Evolutionary conservation across 2,797 vertebrate species (phyloP).

Genomic region (Lepidocolaptes lacrymiger): DNA sequence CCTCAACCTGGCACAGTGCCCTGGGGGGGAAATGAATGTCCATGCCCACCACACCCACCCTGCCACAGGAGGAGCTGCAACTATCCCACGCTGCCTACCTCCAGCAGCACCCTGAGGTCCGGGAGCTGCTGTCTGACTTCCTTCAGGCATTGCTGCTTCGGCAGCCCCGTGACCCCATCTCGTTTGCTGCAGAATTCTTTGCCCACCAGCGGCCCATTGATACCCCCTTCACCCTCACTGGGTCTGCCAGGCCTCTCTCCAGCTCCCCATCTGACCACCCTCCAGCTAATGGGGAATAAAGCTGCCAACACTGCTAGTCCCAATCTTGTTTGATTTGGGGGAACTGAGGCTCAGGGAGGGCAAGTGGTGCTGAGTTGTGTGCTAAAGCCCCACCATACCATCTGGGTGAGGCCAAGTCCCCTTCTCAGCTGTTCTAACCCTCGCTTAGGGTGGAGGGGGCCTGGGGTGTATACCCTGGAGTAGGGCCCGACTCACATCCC

Average conservation of each 20-base stretch:
- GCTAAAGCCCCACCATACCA: too few species aligned
- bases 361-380: background rate
- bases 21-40: accelerated
- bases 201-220: background rate
- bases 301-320: background rate
- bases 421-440: background rate
- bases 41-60: background rate
- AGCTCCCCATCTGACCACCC: background rate
- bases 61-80: constrained; percentile 84
- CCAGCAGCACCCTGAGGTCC: constrained; percentile 86
- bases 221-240: background rate
- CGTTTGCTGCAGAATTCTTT: constrained; percentile 88
- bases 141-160: constrained; percentile 87
- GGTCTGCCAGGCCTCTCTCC: background rate
- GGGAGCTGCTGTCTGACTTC: constrained; percentile 86
- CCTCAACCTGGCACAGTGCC: background rate
- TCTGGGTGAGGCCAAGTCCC: background rate
- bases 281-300: background rate
- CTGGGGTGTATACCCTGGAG: too few species aligned
- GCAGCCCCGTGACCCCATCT: constrained; percentile 83
- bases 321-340: background rate
- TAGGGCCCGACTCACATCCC: background rate
- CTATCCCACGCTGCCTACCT: constrained; percentile 81
- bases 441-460: too few species aligned
- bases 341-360: background rate